These are phyloP conservation scores for Crossocerus cetratus DNA, from an alignment of 2,888 invertebrate genomes.

Conservation along the genomic window DNA sequence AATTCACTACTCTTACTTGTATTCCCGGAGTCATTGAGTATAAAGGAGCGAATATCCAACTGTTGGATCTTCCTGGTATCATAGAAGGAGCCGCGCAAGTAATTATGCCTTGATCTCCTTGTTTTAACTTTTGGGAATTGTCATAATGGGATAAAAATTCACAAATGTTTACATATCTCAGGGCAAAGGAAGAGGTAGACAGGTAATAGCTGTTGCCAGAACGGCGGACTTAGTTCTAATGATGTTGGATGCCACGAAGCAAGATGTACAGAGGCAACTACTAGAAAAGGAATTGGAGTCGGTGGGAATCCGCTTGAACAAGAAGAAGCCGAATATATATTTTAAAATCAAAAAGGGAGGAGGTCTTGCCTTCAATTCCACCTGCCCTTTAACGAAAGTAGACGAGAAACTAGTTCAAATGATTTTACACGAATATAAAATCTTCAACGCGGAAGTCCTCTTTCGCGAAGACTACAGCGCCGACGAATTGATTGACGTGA, in stretches of 20 bases:
- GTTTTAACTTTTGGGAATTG: background rate
- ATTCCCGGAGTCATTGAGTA: conserved; percentile 99
- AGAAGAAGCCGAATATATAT: conserved; percentile 97
- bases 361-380: conserved; percentile 97
- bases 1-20: conserved; percentile 99
- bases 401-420: conserved; percentile 98
- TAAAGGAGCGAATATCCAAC: conserved; percentile 98
- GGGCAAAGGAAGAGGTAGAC: conserved; percentile 93
- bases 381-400: conserved; percentile 93
- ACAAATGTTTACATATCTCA: conserved; percentile 22
- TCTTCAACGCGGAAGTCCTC: conserved; percentile 94
- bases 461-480: conserved; percentile 97
- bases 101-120: background rate
- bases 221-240: conserved; percentile 98
- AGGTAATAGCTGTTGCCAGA: conserved; percentile 98
- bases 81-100: conserved; percentile 98
- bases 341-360: conserved; percentile 98
- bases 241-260: conserved; percentile 99
- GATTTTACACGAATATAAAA: conserved; percentile 99
- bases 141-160: background rate
- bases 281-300: conserved; percentile 97
- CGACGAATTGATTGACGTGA: conserved; percentile 99
- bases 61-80: conserved; percentile 98
- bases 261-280: conserved; percentile 94
- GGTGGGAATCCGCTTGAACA: conserved; percentile 98